phyloP scores from a whole-genome alignment of 2,888 invertebrate species.

The Cheilosia grossa region DNA sequence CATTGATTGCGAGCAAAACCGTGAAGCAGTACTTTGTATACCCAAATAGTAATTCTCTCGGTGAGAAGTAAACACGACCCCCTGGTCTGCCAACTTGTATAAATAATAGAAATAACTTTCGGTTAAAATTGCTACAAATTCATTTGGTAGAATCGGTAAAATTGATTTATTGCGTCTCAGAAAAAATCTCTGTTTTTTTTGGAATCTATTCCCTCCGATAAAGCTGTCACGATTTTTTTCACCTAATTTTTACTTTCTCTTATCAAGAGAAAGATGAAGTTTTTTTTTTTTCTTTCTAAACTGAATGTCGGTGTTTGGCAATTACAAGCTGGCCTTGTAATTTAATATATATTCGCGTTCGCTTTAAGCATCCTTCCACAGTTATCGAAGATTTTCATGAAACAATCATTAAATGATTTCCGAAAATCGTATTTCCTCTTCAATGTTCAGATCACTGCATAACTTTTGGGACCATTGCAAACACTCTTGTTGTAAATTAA shows the following conservation, averaged over 20 bases:
- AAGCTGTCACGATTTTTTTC: neutral
- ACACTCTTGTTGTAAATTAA: neutral
- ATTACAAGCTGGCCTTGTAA: conserved; percentile 18
- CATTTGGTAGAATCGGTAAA: neutral
- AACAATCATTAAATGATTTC: conserved; percentile 16
- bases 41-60: neutral
- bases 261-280: conserved; percentile 4
- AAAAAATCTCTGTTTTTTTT: neutral
- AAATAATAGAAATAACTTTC: neutral
- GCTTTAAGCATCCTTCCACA: neutral
- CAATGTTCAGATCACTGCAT: no score
- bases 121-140: neutral
- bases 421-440: neutral
- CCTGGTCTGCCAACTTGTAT: neutral
- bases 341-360: neutral
- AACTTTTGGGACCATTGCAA: neutral
- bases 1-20: neutral
- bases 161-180: neutral
- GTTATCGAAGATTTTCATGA: neutral
- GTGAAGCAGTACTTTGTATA: neutral
- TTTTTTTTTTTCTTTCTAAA: neutral
- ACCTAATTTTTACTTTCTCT: neutral
- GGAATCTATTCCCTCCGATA: neutral
- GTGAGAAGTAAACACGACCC: neutral
- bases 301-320: neutral